Percentiles rank a stretch among this genome's conserved stretches.
phyloP scores from a whole-genome alignment of 2,113 vertebrate species.

The Dasyurus viverrinus region DNA sequence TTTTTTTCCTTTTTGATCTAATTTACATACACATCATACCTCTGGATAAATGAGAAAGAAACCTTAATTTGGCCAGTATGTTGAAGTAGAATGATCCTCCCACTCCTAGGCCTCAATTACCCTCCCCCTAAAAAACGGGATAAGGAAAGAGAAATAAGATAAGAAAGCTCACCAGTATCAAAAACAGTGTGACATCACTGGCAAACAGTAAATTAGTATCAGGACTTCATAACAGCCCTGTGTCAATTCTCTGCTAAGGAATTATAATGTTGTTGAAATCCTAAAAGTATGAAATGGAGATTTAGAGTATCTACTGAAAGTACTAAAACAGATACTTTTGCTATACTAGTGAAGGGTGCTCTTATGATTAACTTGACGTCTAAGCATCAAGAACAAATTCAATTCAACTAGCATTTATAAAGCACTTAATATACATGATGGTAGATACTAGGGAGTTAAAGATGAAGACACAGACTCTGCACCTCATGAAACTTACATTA shows the following conservation, averaged over 20 bases:
- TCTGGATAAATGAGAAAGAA: too few relatives aligned
- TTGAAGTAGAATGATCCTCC: too few relatives aligned
- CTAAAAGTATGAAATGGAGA: background rate
- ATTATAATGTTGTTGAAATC: background rate
- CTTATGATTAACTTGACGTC: background rate
- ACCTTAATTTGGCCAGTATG: too few relatives aligned
- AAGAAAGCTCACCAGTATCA: background rate
- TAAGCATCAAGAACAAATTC: background rate
- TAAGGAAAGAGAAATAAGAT: background rate
- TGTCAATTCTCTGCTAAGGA: background rate
- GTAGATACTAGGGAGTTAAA: too few relatives aligned
- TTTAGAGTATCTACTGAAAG: background rate
- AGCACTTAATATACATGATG: background rate
- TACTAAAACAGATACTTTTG: background rate
- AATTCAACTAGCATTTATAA: background rate
- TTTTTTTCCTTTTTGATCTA: too few relatives aligned
- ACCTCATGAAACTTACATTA: background rate
- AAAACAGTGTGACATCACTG: background rate
- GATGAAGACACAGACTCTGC: background rate
- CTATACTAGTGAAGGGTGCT: background rate
- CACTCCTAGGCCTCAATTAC: background rate
- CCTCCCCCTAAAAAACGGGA: too few relatives aligned
- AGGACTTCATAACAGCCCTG: background rate
- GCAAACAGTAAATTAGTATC: background rate
- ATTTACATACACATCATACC: fast-evolving